These are phyloP conservation scores for Noctua comes DNA, from an alignment of 2,888 invertebrate genomes.

Conservation along the genomic window DNA sequence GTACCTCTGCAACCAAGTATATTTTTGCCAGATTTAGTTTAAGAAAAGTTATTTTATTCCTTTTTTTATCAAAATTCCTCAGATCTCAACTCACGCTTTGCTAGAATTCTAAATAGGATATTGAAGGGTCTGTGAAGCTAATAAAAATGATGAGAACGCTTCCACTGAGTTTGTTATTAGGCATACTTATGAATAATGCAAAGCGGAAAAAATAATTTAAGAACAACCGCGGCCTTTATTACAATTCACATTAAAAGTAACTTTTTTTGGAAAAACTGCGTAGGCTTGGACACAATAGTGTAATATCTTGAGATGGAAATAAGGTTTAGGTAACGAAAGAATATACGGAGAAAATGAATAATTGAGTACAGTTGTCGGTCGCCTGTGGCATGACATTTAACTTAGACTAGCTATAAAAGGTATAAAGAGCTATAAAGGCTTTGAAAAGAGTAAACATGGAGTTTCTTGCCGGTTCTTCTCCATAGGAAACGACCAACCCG, in stretches of 20 bases:
- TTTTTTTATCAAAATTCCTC: not conserved
- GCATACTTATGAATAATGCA: conserved; percentile 69
- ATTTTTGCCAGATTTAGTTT: not conserved
- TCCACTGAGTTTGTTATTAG: conserved; percentile 64
- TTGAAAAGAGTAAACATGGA: no score
- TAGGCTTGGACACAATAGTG: conserved; percentile 17
- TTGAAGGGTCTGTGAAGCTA: conserved; percentile 64
- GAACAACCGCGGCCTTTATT: conserved; percentile 48
- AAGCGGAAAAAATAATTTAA: conserved; percentile 62
- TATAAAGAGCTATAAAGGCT: no score
- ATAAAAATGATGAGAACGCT: conserved; percentile 68
- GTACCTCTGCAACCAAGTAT: not conserved
- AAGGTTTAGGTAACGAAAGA: not conserved
- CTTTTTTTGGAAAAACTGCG: conserved; percentile 35
- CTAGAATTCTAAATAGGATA: conserved; percentile 60
- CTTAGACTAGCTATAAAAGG: no score
- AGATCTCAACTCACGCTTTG: conserved; percentile 46
- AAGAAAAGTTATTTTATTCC: not conserved
- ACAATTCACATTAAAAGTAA: conserved; percentile 49
- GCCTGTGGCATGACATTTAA: not conserved
- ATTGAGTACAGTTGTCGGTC: not conserved
- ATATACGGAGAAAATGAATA: not conserved
- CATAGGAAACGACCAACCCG: no score
- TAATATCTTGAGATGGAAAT: conserved; percentile 11
- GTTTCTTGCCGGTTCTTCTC: no score